These are phyloP conservation scores for Bombycilla garrulus DNA, from an alignment of 2,113 vertebrate genomes.

Conservation along the genomic window DNA sequence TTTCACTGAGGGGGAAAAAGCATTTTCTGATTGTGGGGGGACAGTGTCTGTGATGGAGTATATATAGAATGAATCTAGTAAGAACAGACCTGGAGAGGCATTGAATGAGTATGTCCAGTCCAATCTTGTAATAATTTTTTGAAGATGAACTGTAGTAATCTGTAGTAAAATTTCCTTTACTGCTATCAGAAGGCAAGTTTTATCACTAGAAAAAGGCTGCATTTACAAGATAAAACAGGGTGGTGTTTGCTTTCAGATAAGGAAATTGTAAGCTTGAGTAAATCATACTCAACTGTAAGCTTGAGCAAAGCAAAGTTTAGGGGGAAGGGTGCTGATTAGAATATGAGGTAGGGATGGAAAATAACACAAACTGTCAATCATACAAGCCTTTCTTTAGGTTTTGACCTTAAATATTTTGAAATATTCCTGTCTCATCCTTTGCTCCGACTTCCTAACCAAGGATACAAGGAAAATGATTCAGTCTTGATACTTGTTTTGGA, in stretches of 20 bases:
- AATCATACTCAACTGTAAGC: background rate
- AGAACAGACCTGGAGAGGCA: background rate
- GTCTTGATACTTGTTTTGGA: background rate
- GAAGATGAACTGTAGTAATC: background rate
- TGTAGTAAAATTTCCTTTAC: background rate
- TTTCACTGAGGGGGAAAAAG: background rate
- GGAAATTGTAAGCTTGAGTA: background rate
- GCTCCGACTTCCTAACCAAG: background rate
- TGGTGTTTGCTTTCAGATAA: background rate
- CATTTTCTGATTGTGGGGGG: background rate
- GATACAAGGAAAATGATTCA: background rate
- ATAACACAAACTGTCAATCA: background rate
- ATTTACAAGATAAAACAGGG: background rate
- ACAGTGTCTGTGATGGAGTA: background rate
- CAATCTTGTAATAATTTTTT: background rate
- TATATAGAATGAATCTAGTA: background rate
- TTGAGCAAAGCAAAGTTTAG: background rate
- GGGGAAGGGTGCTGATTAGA: background rate
- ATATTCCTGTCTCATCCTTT: background rate
- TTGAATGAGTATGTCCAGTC: background rate
- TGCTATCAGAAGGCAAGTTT: background rate
- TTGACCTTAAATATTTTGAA: background rate
- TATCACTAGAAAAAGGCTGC: background rate
- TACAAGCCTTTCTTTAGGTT: background rate
- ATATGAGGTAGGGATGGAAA: background rate